Evolutionary conservation across 2,797 vertebrate species (phyloP), one percentile per base, ranked within the genome.

Genomic region (Gorsachius magnificus): DNA sequence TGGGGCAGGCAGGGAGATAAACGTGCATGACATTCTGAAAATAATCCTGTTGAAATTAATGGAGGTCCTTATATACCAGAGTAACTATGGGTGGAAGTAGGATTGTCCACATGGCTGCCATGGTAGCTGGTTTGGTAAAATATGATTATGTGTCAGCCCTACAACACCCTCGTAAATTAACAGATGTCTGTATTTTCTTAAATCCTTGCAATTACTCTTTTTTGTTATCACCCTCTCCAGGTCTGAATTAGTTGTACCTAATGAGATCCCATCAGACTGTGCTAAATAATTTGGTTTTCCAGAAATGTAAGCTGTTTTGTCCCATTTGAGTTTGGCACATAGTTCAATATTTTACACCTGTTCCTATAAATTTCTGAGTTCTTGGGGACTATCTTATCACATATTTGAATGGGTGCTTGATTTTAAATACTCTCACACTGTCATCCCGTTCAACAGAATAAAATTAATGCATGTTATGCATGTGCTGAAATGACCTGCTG

Each of bases 221-320:
- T 89, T 60, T 87, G 29, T 89, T 95, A 81, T 71, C 65, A 65
- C 28, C 56, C 22, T 74, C 17, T 69, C 54, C 46, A 65, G 89
- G 58, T 89, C 65, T 95, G 80, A 90, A 83, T 83, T 88, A 57
- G 54, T 76, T 90, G 38, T 69, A 6, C 29, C 33, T 90, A 91
- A 69, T 76, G 83, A 93, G 56, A 60, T 70, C 60, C 28, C 57
- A 60, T 63, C 85, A 93, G 54, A 64, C 46, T 77, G 41, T 74
- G 51, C 58, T 84, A 78, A 88, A 86, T 86, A 72, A 66, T 76
- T 76, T 82, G 22, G 6, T 89, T 84, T 76, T 66, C 83, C 51
- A 76, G 56, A 70, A 91, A 90, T 86, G 54, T 88, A 78, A 65
- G 45, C 20, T 84, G 31, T 66, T 82, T 89, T 96, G 56, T 94